These are phyloP conservation scores for Andrena dorsata DNA, from an alignment of 2,888 invertebrate genomes.

Conservation along the genomic window DNA sequence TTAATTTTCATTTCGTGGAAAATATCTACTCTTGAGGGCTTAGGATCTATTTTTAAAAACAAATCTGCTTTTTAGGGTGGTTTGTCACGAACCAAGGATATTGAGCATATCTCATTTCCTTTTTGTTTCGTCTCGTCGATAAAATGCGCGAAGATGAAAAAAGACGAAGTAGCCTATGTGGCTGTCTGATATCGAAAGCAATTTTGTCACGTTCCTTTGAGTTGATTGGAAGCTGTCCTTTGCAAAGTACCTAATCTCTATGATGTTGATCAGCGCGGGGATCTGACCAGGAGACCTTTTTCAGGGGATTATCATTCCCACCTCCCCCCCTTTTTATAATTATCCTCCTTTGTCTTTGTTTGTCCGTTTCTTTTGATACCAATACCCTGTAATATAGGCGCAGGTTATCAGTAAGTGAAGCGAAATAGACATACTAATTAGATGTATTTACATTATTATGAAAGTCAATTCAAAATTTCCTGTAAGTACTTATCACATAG, in stretches of 20 bases:
- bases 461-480: no score
- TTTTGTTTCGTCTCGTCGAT: conserved; percentile 25
- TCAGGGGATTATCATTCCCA: not conserved
- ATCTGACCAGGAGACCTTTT: not conserved
- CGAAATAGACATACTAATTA: no score
- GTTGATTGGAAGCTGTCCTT: conserved; percentile 14
- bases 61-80: not conserved
- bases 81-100: conserved; percentile 14
- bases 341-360: not conserved
- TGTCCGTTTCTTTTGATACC: not conserved
- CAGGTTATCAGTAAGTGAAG: not conserved
- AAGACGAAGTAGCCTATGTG: conserved; percentile 2
- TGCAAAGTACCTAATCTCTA: not conserved
- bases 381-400: no score
- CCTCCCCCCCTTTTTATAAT: not conserved
- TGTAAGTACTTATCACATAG: no score
- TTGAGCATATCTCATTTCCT: conserved; percentile 36
- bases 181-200: not conserved
- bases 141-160: conserved; percentile 21
- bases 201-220: conserved; percentile 18
- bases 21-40: not conserved
- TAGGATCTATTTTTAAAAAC: not conserved
- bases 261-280: not conserved
- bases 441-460: no score
- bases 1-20: not conserved